These are phyloP conservation scores for Nestor notabilis DNA, from an alignment of 2,113 vertebrate genomes.

Conservation along the genomic window DNA sequence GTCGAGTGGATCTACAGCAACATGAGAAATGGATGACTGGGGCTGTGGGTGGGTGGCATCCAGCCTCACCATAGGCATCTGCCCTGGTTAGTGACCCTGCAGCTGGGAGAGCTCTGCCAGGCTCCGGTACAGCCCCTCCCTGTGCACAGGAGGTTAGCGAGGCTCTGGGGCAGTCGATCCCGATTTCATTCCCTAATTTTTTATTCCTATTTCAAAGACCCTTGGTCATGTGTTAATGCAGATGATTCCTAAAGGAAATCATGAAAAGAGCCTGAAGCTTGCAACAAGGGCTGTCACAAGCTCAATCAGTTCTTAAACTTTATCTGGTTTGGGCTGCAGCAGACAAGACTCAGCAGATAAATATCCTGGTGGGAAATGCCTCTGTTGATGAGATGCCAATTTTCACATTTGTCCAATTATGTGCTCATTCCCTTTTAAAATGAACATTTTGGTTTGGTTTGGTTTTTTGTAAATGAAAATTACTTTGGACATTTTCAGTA, in stretches of 20 bases:
- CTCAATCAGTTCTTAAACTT: neutral
- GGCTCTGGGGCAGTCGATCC: neutral
- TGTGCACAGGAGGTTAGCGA: rapidly evolving
- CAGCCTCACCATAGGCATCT: neutral
- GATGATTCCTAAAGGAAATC: neutral
- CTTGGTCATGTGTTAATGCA: rapidly evolving
- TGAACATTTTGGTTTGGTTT: neutral
- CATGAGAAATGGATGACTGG: neutral
- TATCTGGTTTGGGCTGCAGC: neutral
- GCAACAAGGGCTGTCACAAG: neutral
- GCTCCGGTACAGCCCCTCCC: neutral
- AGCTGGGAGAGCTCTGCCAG: too few relatives aligned
- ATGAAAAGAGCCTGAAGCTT: neutral
- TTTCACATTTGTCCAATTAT: neutral
- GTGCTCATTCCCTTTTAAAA: neutral
- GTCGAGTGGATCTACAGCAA: neutral
- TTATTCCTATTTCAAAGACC: neutral
- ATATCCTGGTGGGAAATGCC: neutral
- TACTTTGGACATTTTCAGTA: neutral
- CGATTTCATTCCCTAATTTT: neutral
- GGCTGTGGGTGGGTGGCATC: rapidly evolving
- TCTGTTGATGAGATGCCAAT: neutral
- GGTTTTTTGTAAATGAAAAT: neutral
- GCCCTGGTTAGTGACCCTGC: rapidly evolving
- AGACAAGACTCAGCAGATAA: neutral